phyloP scores from a whole-genome alignment of 2,888 invertebrate genomes.

The Lithophane ornitopus region DNA sequence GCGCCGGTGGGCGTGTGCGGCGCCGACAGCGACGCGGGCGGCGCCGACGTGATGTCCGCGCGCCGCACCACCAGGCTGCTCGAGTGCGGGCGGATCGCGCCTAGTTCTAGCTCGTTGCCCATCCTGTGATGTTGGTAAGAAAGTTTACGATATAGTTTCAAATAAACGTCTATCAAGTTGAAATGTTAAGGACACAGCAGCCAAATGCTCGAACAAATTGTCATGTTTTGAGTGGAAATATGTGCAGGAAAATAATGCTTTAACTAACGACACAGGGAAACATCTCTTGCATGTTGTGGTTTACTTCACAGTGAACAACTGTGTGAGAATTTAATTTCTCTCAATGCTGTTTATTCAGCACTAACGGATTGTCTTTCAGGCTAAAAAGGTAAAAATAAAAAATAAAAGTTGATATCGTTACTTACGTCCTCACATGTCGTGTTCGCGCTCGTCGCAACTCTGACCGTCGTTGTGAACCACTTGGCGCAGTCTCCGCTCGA shows the following conservation, averaged over 20 bases:
- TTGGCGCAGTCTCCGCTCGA: slow-evolving; percentile 74
- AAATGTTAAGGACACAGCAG: too few relatives aligned
- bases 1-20: slow-evolving; percentile 86
- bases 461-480: slow-evolving; percentile 71
- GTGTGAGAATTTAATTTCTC: too few relatives aligned
- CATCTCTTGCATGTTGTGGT: too few relatives aligned
- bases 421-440: slow-evolving; percentile 70
- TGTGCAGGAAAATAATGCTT: too few relatives aligned
- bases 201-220: neutral
- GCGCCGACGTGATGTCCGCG: slow-evolving; percentile 71
- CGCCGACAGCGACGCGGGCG: slow-evolving; percentile 79
- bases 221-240: neutral
- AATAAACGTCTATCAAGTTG: too few relatives aligned
- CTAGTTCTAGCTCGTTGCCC: slow-evolving; percentile 73
- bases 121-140: slow-evolving; percentile 25
- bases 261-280: too few relatives aligned
- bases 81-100: slow-evolving; percentile 77
- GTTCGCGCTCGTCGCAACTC: slow-evolving; percentile 74
- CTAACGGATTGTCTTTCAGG: too few relatives aligned
- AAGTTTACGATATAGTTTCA: neutral
- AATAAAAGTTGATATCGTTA: slow-evolving; percentile 6
- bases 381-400: neutral
- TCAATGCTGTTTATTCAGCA: too few relatives aligned
- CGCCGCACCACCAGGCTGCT: slow-evolving; percentile 84
- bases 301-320: too few relatives aligned